Percentiles rank a stretch among this genome's conserved stretches.
phyloP scores from a whole-genome alignment of 64 coral and sea anemone genomes.

The Pocillopora damicornis region DNA sequence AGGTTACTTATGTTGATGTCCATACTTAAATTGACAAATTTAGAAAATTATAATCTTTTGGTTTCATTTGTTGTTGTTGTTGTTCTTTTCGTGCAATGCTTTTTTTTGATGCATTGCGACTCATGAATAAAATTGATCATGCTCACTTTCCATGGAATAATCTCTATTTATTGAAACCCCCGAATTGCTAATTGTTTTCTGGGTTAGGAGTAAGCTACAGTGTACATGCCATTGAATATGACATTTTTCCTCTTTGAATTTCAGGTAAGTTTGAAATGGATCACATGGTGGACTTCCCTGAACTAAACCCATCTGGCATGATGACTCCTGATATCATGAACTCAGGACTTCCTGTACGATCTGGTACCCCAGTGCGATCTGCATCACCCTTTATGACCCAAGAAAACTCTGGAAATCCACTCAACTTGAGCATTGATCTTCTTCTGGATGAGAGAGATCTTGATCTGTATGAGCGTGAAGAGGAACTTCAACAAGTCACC shows the following conservation, averaged over 20 bases:
- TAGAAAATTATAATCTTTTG: too few species aligned
- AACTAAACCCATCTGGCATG: conserved; percentile 92
- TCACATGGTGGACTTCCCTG: conserved; percentile 98
- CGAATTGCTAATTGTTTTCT: not conserved
- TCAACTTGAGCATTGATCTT: conserved; percentile 74
- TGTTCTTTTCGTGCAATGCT: too few species aligned
- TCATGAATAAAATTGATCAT: too few species aligned
- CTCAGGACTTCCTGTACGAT: conserved; percentile 71
- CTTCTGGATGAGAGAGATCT: conserved; percentile 77
- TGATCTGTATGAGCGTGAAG: conserved; percentile 61
- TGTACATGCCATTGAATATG: not conserved
- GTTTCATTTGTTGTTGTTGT: too few species aligned
- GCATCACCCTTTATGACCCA: conserved; percentile 59
- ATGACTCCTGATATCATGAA: conserved; percentile 75
- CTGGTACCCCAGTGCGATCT: conserved; percentile 56
- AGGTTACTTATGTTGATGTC: too few species aligned
- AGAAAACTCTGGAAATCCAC: conserved; percentile 60
- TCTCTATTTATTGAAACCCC: too few species aligned
- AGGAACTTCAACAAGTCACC: conserved; percentile 60
- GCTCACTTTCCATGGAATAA: too few species aligned
- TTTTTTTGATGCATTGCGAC: too few species aligned
- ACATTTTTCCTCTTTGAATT: not conserved
- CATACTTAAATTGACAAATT: too few species aligned
- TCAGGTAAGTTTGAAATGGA: conserved; percentile 91
- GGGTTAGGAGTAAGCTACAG: too few species aligned